phyloP scores from a whole-genome alignment of 1,140 invertebrate genomes.

The Ditylenchus dipsaci region DNA sequence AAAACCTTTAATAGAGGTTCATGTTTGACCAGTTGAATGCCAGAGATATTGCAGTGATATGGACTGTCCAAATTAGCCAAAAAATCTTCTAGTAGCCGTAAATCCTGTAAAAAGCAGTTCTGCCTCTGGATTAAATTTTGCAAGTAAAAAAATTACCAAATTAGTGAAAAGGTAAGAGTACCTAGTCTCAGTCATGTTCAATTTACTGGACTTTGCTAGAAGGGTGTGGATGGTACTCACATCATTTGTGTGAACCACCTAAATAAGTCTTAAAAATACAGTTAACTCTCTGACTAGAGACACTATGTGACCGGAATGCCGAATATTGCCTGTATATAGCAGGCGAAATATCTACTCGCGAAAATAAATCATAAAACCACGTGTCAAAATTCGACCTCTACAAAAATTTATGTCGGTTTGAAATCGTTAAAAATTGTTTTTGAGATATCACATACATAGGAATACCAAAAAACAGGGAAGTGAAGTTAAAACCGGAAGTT shows the following conservation, averaged over 20 bases:
- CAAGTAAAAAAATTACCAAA: conserved; percentile 27
- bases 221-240: conserved; percentile 48
- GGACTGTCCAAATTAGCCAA: conserved; percentile 9
- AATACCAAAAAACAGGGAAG: too few species aligned
- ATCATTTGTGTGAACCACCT: conserved; percentile 50
- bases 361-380: too few species aligned
- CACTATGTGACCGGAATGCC: too few species aligned
- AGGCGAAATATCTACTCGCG: too few species aligned
- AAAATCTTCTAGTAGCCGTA: conserved; percentile 51
- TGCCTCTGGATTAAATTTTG: neutral
- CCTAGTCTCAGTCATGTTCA: conserved; percentile 52
- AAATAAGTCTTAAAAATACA: too few species aligned
- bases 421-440: too few species aligned
- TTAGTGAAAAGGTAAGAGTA: conserved; percentile 54
- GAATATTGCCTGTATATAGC: too few species aligned
- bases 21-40: conserved; percentile 48
- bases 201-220: conserved; percentile 36
- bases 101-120: conserved; percentile 31
- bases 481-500: too few species aligned
- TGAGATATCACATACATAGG: too few species aligned
- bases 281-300: too few species aligned
- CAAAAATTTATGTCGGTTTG: too few species aligned
- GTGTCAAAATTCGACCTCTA: too few species aligned
- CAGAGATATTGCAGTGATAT: conserved; percentile 55
- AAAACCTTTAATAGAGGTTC: conserved; percentile 47